These are phyloP conservation scores for Candoia aspera DNA, from an alignment of 2,113 vertebrate species.

Conservation along the genomic window DNA sequence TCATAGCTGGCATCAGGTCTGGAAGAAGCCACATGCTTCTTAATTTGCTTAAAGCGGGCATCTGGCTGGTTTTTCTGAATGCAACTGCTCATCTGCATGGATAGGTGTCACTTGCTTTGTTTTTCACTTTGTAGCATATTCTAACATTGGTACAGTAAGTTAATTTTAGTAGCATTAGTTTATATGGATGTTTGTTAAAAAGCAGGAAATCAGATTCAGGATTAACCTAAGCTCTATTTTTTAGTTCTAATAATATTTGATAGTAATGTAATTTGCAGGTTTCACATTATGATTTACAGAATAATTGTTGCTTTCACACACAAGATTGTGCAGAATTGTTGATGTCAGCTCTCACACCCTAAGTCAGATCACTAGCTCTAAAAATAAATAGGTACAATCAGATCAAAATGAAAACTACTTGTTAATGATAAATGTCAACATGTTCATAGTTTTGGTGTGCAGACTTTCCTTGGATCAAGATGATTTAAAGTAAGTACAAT, in stretches of 20 bases:
- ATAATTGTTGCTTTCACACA: not conserved
- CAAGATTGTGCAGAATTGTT: not conserved
- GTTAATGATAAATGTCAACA: not conserved
- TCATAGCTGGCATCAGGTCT: not conserved
- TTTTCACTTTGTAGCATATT: not conserved
- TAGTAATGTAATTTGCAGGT: not conserved
- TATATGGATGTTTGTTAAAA: not conserved
- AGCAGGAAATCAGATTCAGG: not conserved
- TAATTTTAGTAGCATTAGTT: not conserved
- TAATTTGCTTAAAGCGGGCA: not conserved
- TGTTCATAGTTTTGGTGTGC: not conserved
- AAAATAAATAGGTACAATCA: not conserved
- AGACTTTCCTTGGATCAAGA: not conserved
- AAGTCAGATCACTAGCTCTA: not conserved
- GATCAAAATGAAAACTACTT: not conserved
- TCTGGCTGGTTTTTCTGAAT: not conserved
- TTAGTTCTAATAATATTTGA: not conserved
- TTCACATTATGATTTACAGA: not conserved
- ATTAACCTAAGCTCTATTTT: not conserved
- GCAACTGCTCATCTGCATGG: not conserved
- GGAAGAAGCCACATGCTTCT: not conserved
- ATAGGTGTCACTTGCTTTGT: not conserved
- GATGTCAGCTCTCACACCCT: not conserved
- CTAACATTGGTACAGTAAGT: conserved; percentile 1
- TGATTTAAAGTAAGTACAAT: not conserved